These are phyloP conservation scores for Stigmatopora argus DNA, from an alignment of 2,113 vertebrate species.

Conservation along the genomic window DNA sequence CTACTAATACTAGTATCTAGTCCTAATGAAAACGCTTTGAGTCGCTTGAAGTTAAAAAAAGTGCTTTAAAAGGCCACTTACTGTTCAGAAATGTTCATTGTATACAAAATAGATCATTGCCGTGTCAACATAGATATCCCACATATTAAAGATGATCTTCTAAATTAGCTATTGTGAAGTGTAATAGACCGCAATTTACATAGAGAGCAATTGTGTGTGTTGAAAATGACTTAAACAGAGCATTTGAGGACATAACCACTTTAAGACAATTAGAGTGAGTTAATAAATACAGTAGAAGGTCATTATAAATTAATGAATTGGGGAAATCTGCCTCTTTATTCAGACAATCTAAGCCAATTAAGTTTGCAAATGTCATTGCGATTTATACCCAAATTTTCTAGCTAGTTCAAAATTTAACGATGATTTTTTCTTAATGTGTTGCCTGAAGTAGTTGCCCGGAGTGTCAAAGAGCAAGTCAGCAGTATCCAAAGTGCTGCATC, in stretches of 20 bases:
- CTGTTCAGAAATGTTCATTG: background rate
- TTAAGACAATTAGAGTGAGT: conserved; percentile 2
- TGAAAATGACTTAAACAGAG: background rate
- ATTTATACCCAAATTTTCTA: background rate
- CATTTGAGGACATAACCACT: conserved; percentile 1
- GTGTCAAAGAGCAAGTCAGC: conserved; percentile 19
- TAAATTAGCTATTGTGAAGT: background rate
- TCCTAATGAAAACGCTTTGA: no score
- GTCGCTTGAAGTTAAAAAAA: no score
- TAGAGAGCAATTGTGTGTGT: background rate
- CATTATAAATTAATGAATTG: conserved; percentile 1
- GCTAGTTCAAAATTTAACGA: background rate
- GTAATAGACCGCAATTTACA: background rate
- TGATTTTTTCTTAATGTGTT: conserved; percentile 1
- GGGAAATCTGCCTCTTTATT: background rate
- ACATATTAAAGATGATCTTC: background rate
- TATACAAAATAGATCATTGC: background rate
- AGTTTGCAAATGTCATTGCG: background rate
- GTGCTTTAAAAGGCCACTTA: no score
- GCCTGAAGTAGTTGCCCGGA: conserved; percentile 16
- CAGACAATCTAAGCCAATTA: background rate
- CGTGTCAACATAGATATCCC: background rate
- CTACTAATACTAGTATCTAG: no score
- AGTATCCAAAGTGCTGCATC: conserved; percentile 9
- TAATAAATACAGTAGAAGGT: background rate